Conservation (phyloP, 2,113 vertebrate genomes). For the Galemys pyrenaicus region DNA sequence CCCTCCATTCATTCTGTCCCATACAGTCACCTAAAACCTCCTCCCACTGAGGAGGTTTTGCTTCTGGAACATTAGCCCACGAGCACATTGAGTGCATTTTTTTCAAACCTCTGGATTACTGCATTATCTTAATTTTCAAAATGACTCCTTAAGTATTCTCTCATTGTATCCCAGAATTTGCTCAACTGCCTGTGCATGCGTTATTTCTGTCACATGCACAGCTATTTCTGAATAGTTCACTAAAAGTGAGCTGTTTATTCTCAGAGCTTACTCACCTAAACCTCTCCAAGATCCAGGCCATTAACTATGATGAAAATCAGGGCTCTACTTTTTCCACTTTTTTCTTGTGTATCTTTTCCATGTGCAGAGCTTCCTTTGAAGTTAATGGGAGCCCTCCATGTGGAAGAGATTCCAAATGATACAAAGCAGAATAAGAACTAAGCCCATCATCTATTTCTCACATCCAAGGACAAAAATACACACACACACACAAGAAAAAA, state of each 20-base stretch:
- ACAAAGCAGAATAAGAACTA: slow-evolving; percentile 69
- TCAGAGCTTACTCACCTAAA: slow-evolving; percentile 69
- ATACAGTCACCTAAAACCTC: not conserved
- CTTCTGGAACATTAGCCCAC: not conserved
- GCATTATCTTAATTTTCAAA: not conserved
- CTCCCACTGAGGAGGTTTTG: not conserved
- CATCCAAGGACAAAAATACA: slow-evolving; percentile 48
- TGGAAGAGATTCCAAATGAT: slow-evolving; percentile 77
- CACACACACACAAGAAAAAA: not conserved
- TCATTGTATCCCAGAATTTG: not conserved
- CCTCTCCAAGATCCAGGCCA: slow-evolving; percentile 57
- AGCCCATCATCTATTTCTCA: slow-evolving; percentile 42
- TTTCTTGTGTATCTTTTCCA: slow-evolving; percentile 68
- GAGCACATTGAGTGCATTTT: not conserved
- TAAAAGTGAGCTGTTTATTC: slow-evolving; percentile 56
- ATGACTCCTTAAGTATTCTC: not conserved
- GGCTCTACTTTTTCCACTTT: slow-evolving; percentile 16
- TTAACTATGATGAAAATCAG: slow-evolving; percentile 76
- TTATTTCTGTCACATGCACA: not conserved
- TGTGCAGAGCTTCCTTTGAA: slow-evolving; percentile 74
- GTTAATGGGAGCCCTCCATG: slow-evolving; percentile 66
- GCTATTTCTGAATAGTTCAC: slow-evolving; percentile 18
- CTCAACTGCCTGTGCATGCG: not conserved
- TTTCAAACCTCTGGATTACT: not conserved
- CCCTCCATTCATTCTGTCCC: not conserved